Percentiles rank a stretch among this genome's conserved stretches.
These are phyloP conservation scores for Drosophila barbarae DNA, from an alignment of 2,888 invertebrate species.

Conservation along the genomic window DNA sequence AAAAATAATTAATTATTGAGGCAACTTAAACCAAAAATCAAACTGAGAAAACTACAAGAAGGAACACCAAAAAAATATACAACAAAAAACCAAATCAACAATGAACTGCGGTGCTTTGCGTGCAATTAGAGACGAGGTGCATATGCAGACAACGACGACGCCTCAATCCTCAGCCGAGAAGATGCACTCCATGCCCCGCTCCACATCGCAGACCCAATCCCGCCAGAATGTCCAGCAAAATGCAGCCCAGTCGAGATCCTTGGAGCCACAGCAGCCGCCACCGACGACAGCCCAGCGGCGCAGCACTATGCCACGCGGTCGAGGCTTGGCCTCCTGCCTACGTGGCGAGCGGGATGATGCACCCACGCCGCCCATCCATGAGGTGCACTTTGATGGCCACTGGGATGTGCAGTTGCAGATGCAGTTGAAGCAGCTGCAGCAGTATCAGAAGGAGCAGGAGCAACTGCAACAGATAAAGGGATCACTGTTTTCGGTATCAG, in stretches of 20 bases:
- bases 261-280: constrained; percentile 52
- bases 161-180: constrained; percentile 35
- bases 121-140: constrained; percentile 72
- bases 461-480: constrained; percentile 43
- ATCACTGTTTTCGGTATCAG: constrained; percentile 8
- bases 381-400: constrained; percentile 59
- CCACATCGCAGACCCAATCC: constrained; percentile 36
- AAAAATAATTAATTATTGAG: constrained; percentile 31
- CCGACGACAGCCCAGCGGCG: constrained; percentile 59
- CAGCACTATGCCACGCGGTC: constrained; percentile 78
- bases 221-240: constrained; percentile 8
- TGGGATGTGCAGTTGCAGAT: constrained; percentile 49
- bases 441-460: constrained; percentile 43
- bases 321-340: constrained; percentile 79
- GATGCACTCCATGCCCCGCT: constrained; percentile 67
- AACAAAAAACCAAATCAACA: constrained; percentile 42
- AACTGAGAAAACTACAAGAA: constrained; percentile 44
- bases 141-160: constrained; percentile 42
- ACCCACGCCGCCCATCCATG: constrained; percentile 66
- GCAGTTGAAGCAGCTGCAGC: constrained; percentile 66
- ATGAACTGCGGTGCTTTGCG: constrained; percentile 80
- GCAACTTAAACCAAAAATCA: constrained; percentile 48
- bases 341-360: constrained; percentile 79
- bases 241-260: constrained; percentile 12
- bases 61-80: constrained; percentile 8